phyloP scores from a whole-genome alignment of 2,888 invertebrate genomes.

The Cerastis leucographa region DNA sequence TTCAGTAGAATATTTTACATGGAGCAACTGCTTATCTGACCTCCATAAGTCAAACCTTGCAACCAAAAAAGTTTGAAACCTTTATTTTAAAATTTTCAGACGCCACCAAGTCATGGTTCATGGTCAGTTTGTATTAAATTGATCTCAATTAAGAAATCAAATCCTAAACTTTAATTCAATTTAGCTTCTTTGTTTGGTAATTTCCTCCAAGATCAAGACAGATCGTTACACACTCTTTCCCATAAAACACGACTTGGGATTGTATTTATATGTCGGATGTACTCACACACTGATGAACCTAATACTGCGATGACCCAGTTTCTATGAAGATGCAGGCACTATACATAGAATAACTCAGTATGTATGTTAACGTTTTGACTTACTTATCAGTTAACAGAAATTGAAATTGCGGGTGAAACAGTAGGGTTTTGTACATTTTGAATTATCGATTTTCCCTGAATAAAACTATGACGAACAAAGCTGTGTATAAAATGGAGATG shows the following conservation, averaged over 20 bases:
- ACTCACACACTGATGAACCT: constrained; percentile 24
- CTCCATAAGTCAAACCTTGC: no score
- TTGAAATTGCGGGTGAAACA: neutral
- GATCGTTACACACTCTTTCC: neutral
- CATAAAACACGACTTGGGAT: neutral
- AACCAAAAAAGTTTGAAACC: no score
- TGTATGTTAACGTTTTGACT: neutral
- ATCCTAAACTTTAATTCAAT: neutral
- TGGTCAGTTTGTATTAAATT: neutral
- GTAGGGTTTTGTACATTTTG: neutral
- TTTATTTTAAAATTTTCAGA: neutral
- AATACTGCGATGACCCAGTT: constrained; percentile 51
- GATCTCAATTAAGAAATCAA: no score
- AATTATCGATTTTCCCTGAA: neutral
- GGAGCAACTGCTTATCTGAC: no score
- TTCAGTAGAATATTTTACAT: no score
- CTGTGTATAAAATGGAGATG: neutral
- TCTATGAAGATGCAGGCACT: constrained; percentile 4
- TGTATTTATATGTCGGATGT: neutral
- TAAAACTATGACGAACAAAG: neutral
- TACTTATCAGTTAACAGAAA: neutral
- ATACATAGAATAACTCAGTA: neutral
- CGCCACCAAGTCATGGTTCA: neutral
- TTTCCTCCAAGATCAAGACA: no score
- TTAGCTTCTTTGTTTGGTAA: neutral